Conservation (phyloP, 1,140 invertebrate species). For the Drosophila seguyi region DNA sequence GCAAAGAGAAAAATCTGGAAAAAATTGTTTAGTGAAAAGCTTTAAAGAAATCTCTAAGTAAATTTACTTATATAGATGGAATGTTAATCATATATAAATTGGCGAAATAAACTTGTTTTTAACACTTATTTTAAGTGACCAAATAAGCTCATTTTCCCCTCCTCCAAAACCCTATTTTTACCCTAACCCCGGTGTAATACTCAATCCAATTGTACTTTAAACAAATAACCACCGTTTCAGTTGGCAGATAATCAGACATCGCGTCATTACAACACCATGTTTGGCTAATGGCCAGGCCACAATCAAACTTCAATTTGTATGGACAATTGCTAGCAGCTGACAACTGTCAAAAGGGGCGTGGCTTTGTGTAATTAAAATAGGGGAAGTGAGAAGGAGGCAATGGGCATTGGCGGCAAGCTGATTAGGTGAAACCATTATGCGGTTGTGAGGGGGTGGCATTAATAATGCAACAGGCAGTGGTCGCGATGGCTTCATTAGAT, state of each 20-base stretch:
- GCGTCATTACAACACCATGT: conserved; percentile 15
- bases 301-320: conserved; percentile 34
- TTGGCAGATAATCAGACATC: conserved; percentile 26
- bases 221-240: conserved; percentile 27
- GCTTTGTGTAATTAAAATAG: conserved; percentile 37
- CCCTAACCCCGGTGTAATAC: neutral
- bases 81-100: neutral
- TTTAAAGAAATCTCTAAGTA: too few species aligned
- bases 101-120: neutral
- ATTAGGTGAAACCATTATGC: conserved; percentile 25
- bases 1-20: neutral
- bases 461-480: conserved; percentile 46
- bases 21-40: neutral
- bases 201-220: conserved; percentile 22
- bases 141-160: neutral
- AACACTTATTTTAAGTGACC: neutral
- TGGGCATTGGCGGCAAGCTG: neutral
- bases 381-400: neutral
- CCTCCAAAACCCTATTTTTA: neutral
- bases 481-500: conserved; percentile 49
- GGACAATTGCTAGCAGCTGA: conserved; percentile 23
- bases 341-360: conserved; percentile 31
- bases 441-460: conserved; percentile 21
- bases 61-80: neutral
- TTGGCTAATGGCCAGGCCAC: conserved; percentile 26